These are phyloP conservation scores for Asteroscopus sphinx DNA, from an alignment of 2,888 invertebrate species.

Conservation along the genomic window DNA sequence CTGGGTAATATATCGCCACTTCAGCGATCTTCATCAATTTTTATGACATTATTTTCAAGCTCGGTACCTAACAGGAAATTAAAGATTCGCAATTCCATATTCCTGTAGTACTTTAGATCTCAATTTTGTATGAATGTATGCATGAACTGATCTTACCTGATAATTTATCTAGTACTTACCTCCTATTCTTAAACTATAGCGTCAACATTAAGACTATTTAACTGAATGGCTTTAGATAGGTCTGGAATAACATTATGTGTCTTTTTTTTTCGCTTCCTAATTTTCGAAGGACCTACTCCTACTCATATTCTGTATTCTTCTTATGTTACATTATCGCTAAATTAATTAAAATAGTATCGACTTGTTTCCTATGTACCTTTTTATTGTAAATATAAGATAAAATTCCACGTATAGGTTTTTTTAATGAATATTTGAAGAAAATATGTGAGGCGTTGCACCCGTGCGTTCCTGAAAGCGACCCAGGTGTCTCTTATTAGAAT, in stretches of 20 bases:
- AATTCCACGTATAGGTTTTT: slow-evolving; percentile 47
- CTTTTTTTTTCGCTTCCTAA: background rate
- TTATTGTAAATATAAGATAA: slow-evolving; percentile 50
- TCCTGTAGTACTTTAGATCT: slow-evolving; percentile 62
- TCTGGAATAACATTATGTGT: slow-evolving; percentile 1
- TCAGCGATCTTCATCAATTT: background rate
- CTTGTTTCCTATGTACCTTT: slow-evolving; percentile 24
- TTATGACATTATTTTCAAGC: too few relatives aligned
- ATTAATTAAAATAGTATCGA: background rate
- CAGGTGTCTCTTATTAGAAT: slow-evolving; percentile 31
- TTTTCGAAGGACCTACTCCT: slow-evolving; percentile 1
- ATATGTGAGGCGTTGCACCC: slow-evolving; percentile 37
- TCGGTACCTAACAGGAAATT: slow-evolving; percentile 15
- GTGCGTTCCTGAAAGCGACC: slow-evolving; percentile 25
- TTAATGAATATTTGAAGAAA: slow-evolving; percentile 47
- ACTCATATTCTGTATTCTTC: slow-evolving; percentile 1
- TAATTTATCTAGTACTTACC: slow-evolving; percentile 29
- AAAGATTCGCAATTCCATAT: slow-evolving; percentile 56
- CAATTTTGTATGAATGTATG: slow-evolving; percentile 60
- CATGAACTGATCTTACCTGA: slow-evolving; percentile 50
- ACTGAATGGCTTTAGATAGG: slow-evolving; percentile 5
- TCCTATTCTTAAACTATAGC: slow-evolving; percentile 27
- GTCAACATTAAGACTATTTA: slow-evolving; percentile 16
- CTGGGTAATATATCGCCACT: too few relatives aligned
- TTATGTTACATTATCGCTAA: background rate